A percentile compares a stretch with the other conserved stretches of the same genome.
These are phyloP conservation scores for Cosmia trapezina DNA, from an alignment of 2,888 invertebrate species.

Conservation along the genomic window DNA sequence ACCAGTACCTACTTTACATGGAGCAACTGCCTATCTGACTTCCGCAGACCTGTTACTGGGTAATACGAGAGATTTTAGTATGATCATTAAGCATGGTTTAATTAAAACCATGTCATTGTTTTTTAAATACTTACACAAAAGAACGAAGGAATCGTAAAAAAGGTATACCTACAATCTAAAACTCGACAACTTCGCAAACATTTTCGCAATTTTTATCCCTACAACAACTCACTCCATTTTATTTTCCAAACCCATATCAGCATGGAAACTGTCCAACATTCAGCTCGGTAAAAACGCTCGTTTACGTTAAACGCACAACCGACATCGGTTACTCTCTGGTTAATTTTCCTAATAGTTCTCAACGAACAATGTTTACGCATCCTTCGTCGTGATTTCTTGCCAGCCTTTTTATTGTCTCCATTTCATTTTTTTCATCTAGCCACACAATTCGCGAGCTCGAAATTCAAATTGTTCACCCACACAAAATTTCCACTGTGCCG, in stretches of 20 bases:
- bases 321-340: conserved; percentile 52
- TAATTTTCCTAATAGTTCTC: conserved; percentile 68
- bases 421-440: conserved; percentile 67
- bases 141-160: not conserved
- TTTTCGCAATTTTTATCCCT: conserved; percentile 9
- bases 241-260: conserved; percentile 46
- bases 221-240: conserved; percentile 45
- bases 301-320: conserved; percentile 46
- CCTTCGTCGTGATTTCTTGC: conserved; percentile 76
- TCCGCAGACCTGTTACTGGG: too few species aligned
- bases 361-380: conserved; percentile 75
- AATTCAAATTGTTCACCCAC: conserved; percentile 71
- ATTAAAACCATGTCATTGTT: not conserved
- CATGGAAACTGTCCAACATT: conserved; percentile 55
- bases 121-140: not conserved
- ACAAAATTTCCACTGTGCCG: conserved; percentile 62
- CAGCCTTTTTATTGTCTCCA: conserved; percentile 75
- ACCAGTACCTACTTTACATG: too few species aligned
- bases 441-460: conserved; percentile 51
- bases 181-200: conserved; percentile 26
- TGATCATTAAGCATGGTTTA: not conserved
- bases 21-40: too few species aligned
- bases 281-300: conserved; percentile 29
- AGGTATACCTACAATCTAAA: not conserved
- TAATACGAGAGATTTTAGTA: not conserved